Evolutionary conservation across 2,888 invertebrate genomes (phyloP).

Genomic region (Stenolophus ochropezus): DNA sequence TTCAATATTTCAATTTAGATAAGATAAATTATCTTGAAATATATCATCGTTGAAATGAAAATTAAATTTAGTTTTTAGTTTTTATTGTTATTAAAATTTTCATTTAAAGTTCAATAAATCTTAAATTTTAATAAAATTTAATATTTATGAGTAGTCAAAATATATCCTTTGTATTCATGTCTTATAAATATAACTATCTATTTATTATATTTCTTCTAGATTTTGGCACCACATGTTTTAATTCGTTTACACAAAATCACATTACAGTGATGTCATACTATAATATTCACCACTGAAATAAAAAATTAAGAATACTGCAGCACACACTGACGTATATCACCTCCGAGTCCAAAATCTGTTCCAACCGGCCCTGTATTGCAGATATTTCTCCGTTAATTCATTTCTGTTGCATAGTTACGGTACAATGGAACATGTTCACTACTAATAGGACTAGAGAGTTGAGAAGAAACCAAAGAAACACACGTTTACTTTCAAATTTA

Average conservation of each 20-base stretch:
- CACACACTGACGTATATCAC: constrained; percentile 47
- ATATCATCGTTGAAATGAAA: constrained; percentile 26
- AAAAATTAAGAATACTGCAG: constrained; percentile 54
- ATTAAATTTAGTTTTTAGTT: constrained; percentile 6
- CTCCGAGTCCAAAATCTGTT: constrained; percentile 29
- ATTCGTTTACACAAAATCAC: not conserved
- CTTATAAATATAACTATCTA: constrained; percentile 24
- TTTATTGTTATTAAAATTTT: not conserved
- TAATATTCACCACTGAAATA: constrained; percentile 43
- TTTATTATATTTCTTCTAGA: not conserved
- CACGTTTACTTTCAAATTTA: constrained; percentile 33
- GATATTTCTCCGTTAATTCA: constrained; percentile 38
- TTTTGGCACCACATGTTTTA: not conserved
- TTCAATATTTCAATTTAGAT: constrained; percentile 33
- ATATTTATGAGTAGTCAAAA: not conserved
- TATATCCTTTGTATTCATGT: constrained; percentile 13
- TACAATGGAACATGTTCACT: constrained; percentile 3
- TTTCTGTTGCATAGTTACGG: constrained; percentile 2
- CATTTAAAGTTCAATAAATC: constrained; percentile 1
- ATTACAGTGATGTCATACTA: not conserved
- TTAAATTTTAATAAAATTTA: not conserved
- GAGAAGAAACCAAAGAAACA: not conserved
- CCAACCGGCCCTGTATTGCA: constrained; percentile 56
- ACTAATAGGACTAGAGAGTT: not conserved
- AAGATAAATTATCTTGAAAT: constrained; percentile 49